Base-by-base conservation (phyloP, 2,888 invertebrate species). In the Nasonovia ribisnigri region DNA sequence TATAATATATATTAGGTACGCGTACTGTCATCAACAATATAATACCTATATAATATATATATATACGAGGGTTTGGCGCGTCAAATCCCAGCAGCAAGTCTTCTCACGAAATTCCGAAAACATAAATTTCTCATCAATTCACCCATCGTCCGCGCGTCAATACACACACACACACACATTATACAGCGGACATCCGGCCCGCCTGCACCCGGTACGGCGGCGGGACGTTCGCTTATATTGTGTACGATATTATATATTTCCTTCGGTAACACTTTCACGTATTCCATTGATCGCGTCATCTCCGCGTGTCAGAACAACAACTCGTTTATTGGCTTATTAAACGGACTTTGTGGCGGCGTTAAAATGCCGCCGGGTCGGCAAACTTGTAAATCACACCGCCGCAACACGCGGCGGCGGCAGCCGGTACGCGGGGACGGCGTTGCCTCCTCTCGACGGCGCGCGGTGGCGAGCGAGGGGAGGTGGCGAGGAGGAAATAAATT, bases 261-360 rank as follows among this genome's bases (percentile, higher is more conserved):
- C 57, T 60, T 93, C 90, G 43, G 90, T 93, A 93, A 93, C 93
- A 93, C 93, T 93, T 93, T 93, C 93, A 93, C 93, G 93, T 93
- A 93, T 93, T 90, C 60, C 93, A 87, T 93, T 90, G 90, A 93
- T 93, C 93, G 93, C 48, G 93, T 93, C 93, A 93, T 93, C 60
- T 90, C 57, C 92, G 51, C 88, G 92, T 86, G 93, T 93, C 93
- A 86, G 67, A 90, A 90, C 89, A 90, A 93, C 93, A 86, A 93
- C 93, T 93, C 93, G 93, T 93, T 93, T 93, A 93, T 93, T 93
- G 93, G 93, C 93, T 93, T 93, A 93, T 93, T 93, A 93, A 93
- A 93, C 86, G 93, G 93, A 93, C 93, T 93, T 93, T 90, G 90
- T 36, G 29, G 29, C 90, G 67, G 87, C 67, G 93, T 90, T 93